A percentile compares a stretch with the other conserved stretches of the same genome.
Conservation (phyloP, 2,797 vertebrate genomes). For the Oreortyx pictus region DNA sequence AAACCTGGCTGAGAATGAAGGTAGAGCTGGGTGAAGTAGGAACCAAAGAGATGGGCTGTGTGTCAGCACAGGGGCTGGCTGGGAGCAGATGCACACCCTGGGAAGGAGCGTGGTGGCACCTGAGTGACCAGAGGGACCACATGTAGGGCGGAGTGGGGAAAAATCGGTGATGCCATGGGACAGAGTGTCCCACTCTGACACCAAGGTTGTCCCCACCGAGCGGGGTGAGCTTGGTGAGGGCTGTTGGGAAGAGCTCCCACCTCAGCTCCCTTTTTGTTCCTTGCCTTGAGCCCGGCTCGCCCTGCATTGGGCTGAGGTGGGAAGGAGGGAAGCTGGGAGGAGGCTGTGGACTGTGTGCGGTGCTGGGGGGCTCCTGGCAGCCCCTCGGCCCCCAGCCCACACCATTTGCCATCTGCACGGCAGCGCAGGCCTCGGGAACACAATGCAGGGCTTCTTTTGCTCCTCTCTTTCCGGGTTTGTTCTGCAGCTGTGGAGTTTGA, state of each 20-base stretch:
- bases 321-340: not conserved
- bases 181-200: not conserved
- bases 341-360: fast-evolving
- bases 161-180: not conserved
- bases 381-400: not conserved
- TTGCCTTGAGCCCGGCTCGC: not conserved
- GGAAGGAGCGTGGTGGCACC: not conserved
- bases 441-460: constrained; percentile 82
- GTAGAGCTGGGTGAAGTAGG: not conserved
- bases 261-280: not conserved
- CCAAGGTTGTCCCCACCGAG: too few species aligned
- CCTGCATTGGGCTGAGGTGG: not conserved
- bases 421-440: constrained; percentile 70
- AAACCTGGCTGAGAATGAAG: constrained; percentile 44
- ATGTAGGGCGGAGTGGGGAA: not conserved
- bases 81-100: not conserved
- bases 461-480: constrained; percentile 80
- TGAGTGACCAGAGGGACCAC: fast-evolving
- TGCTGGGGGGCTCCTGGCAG: not conserved
- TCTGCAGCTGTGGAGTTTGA: constrained; percentile 83
- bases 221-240: not conserved
- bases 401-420: constrained; percentile 75
- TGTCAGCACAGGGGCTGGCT: not conserved
- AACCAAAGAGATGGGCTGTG: constrained; percentile 9
- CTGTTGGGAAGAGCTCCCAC: not conserved